These are phyloP conservation scores for Cricetomys ansorgei DNA, from an alignment of 2,113 vertebrate genomes.

Conservation along the genomic window DNA sequence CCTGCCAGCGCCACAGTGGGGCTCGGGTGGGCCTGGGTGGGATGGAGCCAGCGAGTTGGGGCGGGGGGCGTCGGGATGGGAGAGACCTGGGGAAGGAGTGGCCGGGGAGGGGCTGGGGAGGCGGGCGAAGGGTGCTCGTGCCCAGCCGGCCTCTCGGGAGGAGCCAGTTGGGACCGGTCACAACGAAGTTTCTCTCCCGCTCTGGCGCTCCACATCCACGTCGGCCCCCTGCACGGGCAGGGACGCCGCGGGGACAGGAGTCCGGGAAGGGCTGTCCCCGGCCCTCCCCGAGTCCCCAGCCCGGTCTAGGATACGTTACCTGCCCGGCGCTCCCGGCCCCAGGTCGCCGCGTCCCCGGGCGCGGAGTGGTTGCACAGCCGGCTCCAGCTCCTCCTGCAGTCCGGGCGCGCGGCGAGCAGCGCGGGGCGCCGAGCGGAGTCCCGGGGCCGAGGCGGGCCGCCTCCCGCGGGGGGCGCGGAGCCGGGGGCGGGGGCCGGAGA, in stretches of 20 bases:
- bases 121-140: not conserved
- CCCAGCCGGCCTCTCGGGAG: conserved; percentile 32
- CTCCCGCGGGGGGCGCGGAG: not conserved
- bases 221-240: not conserved
- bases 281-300: not conserved
- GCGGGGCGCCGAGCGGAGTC: not conserved
- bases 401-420: not conserved
- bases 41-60: not conserved
- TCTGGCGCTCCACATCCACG: not conserved
- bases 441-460: not conserved
- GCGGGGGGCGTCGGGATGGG: fast-evolving
- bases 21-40: not conserved
- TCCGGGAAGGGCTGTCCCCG: not conserved
- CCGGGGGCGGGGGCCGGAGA: not conserved
- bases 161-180: conserved; percentile 20
- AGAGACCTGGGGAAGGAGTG: not conserved
- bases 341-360: conserved; percentile 56
- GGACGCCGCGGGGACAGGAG: not conserved
- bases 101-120: not conserved
- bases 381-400: conserved; percentile 59
- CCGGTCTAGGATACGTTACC: conserved; percentile 72
- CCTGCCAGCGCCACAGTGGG: not conserved
- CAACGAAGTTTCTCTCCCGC: conserved; percentile 73
- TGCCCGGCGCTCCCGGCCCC: conserved; percentile 73
- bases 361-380: conserved; percentile 47